Evolutionary conservation across 2,113 vertebrate species (phyloP).

Genomic region (Cisticola juncidis): DNA sequence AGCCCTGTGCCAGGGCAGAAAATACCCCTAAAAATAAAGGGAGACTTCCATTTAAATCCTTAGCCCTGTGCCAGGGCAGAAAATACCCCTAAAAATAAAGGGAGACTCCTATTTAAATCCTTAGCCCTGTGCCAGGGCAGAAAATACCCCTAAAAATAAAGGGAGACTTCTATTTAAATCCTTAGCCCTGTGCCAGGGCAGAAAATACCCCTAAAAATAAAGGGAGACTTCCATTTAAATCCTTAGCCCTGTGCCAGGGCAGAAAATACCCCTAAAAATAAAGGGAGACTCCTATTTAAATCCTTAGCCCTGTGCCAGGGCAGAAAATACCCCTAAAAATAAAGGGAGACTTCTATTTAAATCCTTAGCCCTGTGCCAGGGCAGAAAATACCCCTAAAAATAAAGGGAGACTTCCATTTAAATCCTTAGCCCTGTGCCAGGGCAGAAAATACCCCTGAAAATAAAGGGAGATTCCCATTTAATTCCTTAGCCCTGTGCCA

Average conservation of each 20-base stretch:
- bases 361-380: background rate
- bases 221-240: background rate
- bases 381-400: background rate
- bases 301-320: fast-evolving
- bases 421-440: fast-evolving
- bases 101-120: background rate
- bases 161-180: too few species aligned
- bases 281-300: too few species aligned
- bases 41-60: too few species aligned
- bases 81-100: background rate
- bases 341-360: background rate
- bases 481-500: background rate
- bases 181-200: background rate
- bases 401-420: too few species aligned
- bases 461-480: background rate
- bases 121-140: background rate
- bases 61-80: background rate
- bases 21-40: background rate
- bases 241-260: background rate
- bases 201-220: background rate
- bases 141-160: background rate
- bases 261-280: background rate
- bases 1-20: background rate
- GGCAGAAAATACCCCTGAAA: background rate
- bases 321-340: background rate